Evolutionary conservation across 2,113 vertebrate genomes (phyloP), one percentile per base, ranked within the genome.

Genomic region (Pseudopipra pipra): DNA sequence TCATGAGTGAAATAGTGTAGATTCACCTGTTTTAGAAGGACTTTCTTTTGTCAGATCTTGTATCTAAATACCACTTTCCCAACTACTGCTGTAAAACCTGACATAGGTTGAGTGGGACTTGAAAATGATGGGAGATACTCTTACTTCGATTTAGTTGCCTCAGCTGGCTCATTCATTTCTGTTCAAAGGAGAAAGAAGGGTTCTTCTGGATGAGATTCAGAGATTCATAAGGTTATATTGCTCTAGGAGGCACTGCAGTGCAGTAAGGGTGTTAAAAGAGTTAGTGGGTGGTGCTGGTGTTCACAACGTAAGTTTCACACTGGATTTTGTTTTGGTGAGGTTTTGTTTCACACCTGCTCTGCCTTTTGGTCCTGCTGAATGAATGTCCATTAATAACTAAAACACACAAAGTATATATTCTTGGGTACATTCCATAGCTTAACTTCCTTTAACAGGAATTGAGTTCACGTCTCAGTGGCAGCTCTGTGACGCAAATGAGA

Each of bases 161-260:
- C 39, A 61, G n/a, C 10, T 74, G 28, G 5, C 13, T 82, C 10
- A 33, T 73, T 75, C 2, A 21, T 59, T 61, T 79, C 24, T 61
- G 6, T 46, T 77, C 63, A 62, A 49, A 90, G 35, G 24, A 68
- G 54, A 56, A 72, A 73, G 58, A 70, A 56, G 15, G 16, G 4
- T 4, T 76, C 17, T 88, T 6, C 8, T 14, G 9, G 27, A 65
- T 30, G n/a, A 84, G 28, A 47, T 52, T 61, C 41, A 44, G 63
- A 28, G 31, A 25, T 77, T 67, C 3, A 2, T 33, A 20, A 80
- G 49, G 3, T 13, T 18, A 13, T 13, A 16, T 39, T 0, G 1
- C 6, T 68, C 39, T 66, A 22, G 5, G 33, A 84, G 73, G 27
- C 46, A 21, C 51, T 51, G 46, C 44, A 66, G 31, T 11, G 44